Conservation (phyloP, 1,140 invertebrate species). For the Pinna nobilis region DNA sequence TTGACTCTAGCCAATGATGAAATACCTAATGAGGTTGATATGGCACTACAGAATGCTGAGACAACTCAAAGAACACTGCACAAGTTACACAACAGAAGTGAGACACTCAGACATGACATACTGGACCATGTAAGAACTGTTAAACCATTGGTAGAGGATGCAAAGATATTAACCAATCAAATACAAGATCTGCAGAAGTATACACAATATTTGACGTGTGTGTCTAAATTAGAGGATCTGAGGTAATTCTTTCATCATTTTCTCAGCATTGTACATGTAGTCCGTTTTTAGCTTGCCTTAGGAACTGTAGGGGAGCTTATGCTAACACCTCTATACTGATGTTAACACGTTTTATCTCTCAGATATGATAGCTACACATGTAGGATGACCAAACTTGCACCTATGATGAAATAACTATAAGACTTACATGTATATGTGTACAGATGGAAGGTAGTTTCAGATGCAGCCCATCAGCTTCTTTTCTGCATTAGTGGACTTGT, state of each 20-base stretch:
- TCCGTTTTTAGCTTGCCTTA: no score
- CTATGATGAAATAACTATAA: no score
- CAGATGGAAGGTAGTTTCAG: no score
- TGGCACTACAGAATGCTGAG: slow-evolving; percentile 78
- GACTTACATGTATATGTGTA: no score
- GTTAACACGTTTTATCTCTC: no score
- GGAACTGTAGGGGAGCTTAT: no score
- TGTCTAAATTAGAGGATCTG: slow-evolving; percentile 78
- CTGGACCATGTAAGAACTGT: slow-evolving; percentile 74
- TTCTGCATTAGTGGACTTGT: no score
- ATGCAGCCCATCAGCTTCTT: no score
- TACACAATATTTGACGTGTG: slow-evolving; percentile 80
- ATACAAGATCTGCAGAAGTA: slow-evolving; percentile 80
- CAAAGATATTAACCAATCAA: slow-evolving; percentile 77
- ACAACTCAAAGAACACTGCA: slow-evolving; percentile 76
- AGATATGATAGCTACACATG: no score
- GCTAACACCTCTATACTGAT: no score
- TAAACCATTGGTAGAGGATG: slow-evolving; percentile 74
- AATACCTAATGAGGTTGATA: slow-evolving; percentile 79
- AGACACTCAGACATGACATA: slow-evolving; percentile 75
- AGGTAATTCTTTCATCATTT: slow-evolving; percentile 22
- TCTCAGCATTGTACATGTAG: no score
- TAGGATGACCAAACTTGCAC: no score
- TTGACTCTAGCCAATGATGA: slow-evolving; percentile 79
- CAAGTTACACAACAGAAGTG: slow-evolving; percentile 74